Base-by-base conservation (phyloP, 1,140 invertebrate species). In the Bombus picipes region DNA sequence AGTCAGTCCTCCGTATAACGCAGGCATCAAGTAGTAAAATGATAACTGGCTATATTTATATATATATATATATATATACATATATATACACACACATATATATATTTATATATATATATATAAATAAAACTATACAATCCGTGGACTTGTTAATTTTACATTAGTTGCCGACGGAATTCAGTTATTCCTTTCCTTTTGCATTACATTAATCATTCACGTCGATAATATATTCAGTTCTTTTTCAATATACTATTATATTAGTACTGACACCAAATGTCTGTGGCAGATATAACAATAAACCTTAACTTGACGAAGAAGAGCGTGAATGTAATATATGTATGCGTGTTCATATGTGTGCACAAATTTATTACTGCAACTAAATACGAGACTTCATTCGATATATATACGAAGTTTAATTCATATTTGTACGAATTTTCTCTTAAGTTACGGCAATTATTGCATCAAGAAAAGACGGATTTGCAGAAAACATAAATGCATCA, bases 101-200 rank as follows among this genome's bases (percentile, higher is more conserved):
- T 34, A 79, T 92, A 91, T 88, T 81, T 86, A 85, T 87, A 89
- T 65, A 87, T 76, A 53, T 83, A 66, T 87, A 89, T 72, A 88
- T 87, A 93, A 92, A 92, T 90, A 92, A 93, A 93, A 91, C 89
- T 94, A 92, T 94, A 94, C 92, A 93, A 92, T 94, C 89, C 89
- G 86, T 89, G 83, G 88, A 88, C 87, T 91, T 65, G 80, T 92
- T 88, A 89, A 89, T 92, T 92, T 89, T 87, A 78, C 84, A 71
- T 89, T 91, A 93, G 92, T 91, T 91, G 92, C 87, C 90, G 88
- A 92, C 89, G 89, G 92, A 93, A 92, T 92, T 86, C 70, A 88
- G 9, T 87, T 22, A 37, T 75, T 77, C 80, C 73, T 68, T 74
- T 41, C 65, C 25, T 79, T 68, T 66, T 88, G 47, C 41, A 74